Percentiles rank a stretch among this genome's conserved stretches.
Evolutionary conservation across 2,113 vertebrate species (phyloP).

Genomic region (Origma solitaria): DNA sequence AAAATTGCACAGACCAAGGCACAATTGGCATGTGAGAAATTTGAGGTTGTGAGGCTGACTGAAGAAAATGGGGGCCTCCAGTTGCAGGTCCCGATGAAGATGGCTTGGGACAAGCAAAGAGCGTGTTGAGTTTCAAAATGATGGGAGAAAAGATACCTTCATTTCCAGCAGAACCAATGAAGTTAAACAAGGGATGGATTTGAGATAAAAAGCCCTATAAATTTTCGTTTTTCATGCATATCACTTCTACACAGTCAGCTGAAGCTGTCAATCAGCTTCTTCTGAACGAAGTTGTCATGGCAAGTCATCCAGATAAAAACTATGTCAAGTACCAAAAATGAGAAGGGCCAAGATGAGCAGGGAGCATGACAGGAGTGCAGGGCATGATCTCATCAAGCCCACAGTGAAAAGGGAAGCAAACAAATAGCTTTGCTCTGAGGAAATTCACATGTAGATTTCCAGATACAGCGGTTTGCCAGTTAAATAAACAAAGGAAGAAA

Average conservation of each 20-base stretch:
- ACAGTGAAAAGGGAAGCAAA: neutral
- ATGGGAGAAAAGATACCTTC: neutral
- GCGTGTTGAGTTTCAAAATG: neutral
- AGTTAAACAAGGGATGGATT: neutral
- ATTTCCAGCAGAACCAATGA: neutral
- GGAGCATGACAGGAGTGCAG: neutral
- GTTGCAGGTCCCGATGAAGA: neutral
- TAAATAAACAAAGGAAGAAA: neutral
- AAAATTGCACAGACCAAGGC: neutral
- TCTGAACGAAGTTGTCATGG: neutral
- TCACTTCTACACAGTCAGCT: neutral
- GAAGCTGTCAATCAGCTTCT: neutral
- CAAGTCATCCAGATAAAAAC: neutral
- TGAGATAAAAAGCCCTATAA: neutral
- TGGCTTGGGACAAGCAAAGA: neutral
- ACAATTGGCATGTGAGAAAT: accelerated
- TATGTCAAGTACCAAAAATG: neutral
- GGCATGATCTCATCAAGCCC: neutral
- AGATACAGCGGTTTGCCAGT: neutral
- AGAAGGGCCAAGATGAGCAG: neutral
- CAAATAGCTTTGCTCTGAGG: neutral
- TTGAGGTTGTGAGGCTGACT: neutral
- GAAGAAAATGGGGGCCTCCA: neutral
- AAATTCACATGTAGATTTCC: neutral
- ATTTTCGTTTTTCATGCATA: neutral